Conservation (phyloP, 2,888 invertebrate genomes). For the Philonicus albiceps region DNA sequence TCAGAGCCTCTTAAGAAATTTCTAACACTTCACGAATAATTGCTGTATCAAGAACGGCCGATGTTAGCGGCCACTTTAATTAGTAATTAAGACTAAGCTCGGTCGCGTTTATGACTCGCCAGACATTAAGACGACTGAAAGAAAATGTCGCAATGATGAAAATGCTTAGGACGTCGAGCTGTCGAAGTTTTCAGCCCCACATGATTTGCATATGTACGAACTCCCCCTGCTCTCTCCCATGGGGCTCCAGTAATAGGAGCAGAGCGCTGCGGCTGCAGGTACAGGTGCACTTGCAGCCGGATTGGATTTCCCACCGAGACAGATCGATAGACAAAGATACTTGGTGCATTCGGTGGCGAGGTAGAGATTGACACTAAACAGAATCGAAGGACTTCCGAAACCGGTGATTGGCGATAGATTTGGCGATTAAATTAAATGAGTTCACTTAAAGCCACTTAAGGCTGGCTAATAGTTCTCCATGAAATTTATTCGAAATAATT, state of each 20-base stretch:
- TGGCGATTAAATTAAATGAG: neutral
- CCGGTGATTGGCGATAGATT: neutral
- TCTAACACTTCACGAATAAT: constrained; percentile 22
- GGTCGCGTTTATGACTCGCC: constrained; percentile 23
- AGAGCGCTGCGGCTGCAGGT: neutral
- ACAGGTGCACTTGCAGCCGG: neutral
- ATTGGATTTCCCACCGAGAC: neutral
- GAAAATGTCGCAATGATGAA: neutral
- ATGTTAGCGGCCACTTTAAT: neutral
- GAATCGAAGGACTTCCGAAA: constrained; percentile 1
- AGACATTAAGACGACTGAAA: constrained; percentile 36
- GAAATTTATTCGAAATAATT: neutral
- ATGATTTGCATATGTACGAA: neutral
- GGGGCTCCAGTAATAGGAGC: neutral
- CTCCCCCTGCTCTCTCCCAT: neutral
- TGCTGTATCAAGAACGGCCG: neutral
- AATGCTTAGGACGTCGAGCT: neutral
- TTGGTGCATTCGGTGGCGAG: neutral
- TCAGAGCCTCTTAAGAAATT: neutral
- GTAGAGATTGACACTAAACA: neutral
- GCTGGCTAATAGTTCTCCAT: neutral
- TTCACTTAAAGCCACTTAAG: neutral
- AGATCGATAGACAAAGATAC: neutral
- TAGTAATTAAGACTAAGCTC: constrained; percentile 4
- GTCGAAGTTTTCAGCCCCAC: neutral